Percentiles rank a stretch among this genome's conserved stretches.
These are phyloP conservation scores for Corythoichthys haematopterus DNA, from an alignment of 2,113 vertebrate species.

Conservation along the genomic window DNA sequence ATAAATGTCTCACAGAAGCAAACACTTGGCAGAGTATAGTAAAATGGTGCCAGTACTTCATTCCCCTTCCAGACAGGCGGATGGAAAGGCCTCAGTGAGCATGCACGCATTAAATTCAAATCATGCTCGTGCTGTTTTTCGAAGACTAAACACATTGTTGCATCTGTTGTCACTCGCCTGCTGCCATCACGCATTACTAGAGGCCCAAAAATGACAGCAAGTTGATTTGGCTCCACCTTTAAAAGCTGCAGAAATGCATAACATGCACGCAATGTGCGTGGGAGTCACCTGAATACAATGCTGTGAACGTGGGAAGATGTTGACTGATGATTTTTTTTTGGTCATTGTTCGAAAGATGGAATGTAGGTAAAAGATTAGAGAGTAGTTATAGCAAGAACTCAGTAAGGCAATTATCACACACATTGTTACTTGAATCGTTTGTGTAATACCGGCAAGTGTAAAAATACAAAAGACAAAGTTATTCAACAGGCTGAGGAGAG, in stretches of 20 bases:
- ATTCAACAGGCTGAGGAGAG: not conserved
- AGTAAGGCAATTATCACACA: not conserved
- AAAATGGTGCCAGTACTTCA: constrained; percentile 23
- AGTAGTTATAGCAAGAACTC: not conserved
- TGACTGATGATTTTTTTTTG: not conserved
- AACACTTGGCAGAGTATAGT: constrained; percentile 35
- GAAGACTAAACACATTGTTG: not conserved
- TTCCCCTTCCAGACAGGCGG: constrained; percentile 18
- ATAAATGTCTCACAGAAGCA: constrained; percentile 45
- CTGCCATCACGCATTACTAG: not conserved
- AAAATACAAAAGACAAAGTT: not conserved
- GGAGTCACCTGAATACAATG: constrained; percentile 12
- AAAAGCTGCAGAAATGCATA: constrained; percentile 18
- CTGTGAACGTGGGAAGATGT: not conserved
- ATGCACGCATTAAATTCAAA: constrained; percentile 3
- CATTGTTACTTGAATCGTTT: not conserved
- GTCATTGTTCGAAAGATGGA: not conserved
- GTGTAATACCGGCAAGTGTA: not conserved
- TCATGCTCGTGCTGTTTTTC: not conserved
- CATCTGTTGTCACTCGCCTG: not conserved
- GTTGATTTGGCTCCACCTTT: constrained; percentile 13
- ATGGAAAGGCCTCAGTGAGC: constrained; percentile 26
- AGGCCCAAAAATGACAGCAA: constrained; percentile 14
- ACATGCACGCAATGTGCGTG: not conserved
- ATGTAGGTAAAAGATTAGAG: not conserved